Conservation (phyloP, 2,888 invertebrate genomes). For the Plutella xylostella region DNA sequence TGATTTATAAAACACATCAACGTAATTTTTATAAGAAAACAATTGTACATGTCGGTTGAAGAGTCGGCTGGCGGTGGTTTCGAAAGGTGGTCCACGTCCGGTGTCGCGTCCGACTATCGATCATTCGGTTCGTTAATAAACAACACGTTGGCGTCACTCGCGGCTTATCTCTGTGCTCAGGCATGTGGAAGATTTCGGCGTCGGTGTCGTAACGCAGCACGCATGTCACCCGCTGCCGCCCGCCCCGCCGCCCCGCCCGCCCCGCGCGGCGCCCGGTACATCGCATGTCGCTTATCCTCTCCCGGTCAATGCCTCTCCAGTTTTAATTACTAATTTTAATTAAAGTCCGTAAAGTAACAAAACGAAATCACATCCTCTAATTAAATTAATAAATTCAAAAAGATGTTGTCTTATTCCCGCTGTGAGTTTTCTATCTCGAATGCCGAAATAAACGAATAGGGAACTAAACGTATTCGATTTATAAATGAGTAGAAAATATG, state of each 20-base stretch:
- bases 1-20: too few species aligned
- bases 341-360: too few species aligned
- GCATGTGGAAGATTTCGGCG: conserved; percentile 70
- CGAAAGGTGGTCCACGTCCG: conserved; percentile 59
- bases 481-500: too few species aligned
- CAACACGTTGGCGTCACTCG: conserved; percentile 64
- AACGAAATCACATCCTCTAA: too few species aligned
- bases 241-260: conserved; percentile 29
- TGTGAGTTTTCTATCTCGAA: too few species aligned
- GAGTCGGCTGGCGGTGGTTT: conserved; percentile 26
- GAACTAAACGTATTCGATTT: too few species aligned
- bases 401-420: too few species aligned
- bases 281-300: conserved; percentile 36
- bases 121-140: conserved; percentile 71
- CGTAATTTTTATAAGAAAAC: too few species aligned
- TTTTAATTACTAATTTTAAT: conserved; percentile 52
- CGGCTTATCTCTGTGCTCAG: conserved; percentile 64
- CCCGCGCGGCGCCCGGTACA: background rate
- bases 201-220: conserved; percentile 67
- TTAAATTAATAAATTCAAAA: too few species aligned
- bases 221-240: conserved; percentile 58
- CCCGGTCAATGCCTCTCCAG: conserved; percentile 45
- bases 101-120: conserved; percentile 68
- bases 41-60: background rate
- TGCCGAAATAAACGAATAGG: too few species aligned